phyloP scores from a whole-genome alignment of 2,888 invertebrate genomes.

The Diadegma fenestrale region DNA sequence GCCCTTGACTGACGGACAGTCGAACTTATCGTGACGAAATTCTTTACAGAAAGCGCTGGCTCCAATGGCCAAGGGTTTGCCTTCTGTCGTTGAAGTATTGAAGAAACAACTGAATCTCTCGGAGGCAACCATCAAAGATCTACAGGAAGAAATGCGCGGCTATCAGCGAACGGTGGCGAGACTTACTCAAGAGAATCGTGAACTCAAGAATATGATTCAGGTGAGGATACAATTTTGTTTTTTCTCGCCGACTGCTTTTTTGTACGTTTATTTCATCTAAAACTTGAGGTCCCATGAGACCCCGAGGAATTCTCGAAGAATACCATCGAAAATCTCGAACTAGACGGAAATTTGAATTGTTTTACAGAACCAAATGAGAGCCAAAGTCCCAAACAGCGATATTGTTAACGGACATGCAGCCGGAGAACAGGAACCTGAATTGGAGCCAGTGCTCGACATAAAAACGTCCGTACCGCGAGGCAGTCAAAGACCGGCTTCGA shows the following conservation, averaged over 20 bases:
- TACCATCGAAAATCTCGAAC: not conserved
- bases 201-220: conserved; percentile 87
- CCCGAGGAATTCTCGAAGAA: not conserved
- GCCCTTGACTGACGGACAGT: not conserved
- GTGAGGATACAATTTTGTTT: conserved; percentile 62
- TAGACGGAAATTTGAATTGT: not conserved
- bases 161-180: conserved; percentile 90
- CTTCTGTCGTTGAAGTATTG: conserved; percentile 84
- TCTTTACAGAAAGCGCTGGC: conserved; percentile 79
- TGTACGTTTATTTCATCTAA: not conserved
- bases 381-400: conserved; percentile 71
- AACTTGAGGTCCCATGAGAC: not conserved
- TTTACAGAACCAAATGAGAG: conserved; percentile 69
- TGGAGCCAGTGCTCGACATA: conserved; percentile 86
- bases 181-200: conserved; percentile 92
- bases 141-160: conserved; percentile 88
- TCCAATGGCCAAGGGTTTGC: conserved; percentile 81
- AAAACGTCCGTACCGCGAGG: conserved; percentile 84
- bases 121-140: conserved; percentile 88
- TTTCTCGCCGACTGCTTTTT: not conserved
- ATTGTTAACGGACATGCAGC: conserved; percentile 83
- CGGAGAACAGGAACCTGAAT: conserved; percentile 84
- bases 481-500: conserved; percentile 92
- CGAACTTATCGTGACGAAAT: conserved; percentile 1
- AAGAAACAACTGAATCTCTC: conserved; percentile 88